These are phyloP conservation scores for Trematomus bernacchii DNA, from an alignment of 2,797 vertebrate genomes.

Conservation along the genomic window DNA sequence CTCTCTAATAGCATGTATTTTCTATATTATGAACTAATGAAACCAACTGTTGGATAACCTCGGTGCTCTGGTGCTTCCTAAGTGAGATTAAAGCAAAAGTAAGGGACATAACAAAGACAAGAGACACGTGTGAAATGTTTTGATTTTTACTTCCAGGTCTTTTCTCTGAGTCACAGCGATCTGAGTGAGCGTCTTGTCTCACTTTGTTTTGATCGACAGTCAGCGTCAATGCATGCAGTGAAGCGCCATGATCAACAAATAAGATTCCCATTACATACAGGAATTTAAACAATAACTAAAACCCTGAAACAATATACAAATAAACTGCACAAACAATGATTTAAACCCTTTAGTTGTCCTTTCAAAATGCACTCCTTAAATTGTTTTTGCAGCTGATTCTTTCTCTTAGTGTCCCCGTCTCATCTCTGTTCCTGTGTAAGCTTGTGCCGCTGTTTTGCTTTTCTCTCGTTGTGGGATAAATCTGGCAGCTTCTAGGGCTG, in stretches of 20 bases:
- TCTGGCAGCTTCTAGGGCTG: constrained; percentile 73
- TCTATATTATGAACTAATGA: constrained; percentile 16
- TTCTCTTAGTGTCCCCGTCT: constrained; percentile 40
- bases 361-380: constrained; percentile 9
- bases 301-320: constrained; percentile 9
- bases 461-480: constrained; percentile 69
- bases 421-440: constrained; percentile 56
- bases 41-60: constrained; percentile 14
- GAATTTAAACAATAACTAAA: constrained; percentile 24
- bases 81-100: constrained; percentile 20
- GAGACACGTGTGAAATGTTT: constrained; percentile 22
- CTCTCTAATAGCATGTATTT: constrained; percentile 38
- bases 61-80: constrained; percentile 26
- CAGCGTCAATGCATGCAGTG: constrained; percentile 83
- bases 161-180: constrained; percentile 30
- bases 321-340: constrained; percentile 21
- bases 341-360: constrained; percentile 8
- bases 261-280: constrained; percentile 33
- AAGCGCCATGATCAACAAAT: constrained; percentile 67
- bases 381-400: constrained; percentile 33
- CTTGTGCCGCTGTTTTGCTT: constrained; percentile 67
- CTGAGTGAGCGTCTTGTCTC: constrained; percentile 10
- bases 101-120: neutral
- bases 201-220: constrained; percentile 31
- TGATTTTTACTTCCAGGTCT: constrained; percentile 16